phyloP scores from a whole-genome alignment of 2,113 vertebrate species.

The Ranitomeya imitator region DNA sequence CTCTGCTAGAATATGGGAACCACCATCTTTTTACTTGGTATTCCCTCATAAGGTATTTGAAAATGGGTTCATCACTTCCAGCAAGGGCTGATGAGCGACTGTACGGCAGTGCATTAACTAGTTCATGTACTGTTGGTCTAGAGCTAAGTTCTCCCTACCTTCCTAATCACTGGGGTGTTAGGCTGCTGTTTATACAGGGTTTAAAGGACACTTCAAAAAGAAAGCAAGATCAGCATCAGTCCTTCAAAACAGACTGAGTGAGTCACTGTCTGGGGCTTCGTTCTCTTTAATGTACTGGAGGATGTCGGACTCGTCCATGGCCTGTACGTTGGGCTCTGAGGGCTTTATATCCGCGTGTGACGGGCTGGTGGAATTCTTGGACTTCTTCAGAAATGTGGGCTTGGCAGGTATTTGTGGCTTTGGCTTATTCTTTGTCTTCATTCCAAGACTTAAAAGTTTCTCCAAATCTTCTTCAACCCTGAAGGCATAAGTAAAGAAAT shows the following conservation, averaged over 20 bases:
- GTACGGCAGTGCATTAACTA: neutral
- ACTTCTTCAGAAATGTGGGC: slow-evolving; percentile 69
- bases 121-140: neutral
- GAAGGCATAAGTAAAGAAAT: slow-evolving; percentile 53
- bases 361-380: neutral
- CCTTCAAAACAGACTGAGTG: slow-evolving; percentile 78
- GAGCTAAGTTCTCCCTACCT: slow-evolving; percentile 1
- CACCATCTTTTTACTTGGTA: neutral
- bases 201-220: slow-evolving; percentile 50
- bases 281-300: slow-evolving; percentile 84
- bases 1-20: neutral
- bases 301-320: slow-evolving; percentile 82
- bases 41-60: neutral
- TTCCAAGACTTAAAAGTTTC: slow-evolving; percentile 72
- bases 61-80: neutral
- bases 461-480: slow-evolving; percentile 84
- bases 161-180: neutral
- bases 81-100: neutral
- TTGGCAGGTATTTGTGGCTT: slow-evolving; percentile 69
- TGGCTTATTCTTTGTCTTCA: slow-evolving; percentile 65
- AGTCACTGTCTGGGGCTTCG: slow-evolving; percentile 63
- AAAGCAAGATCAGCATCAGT: neutral
- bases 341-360: slow-evolving; percentile 8
- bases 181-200: neutral
- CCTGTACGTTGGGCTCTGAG: slow-evolving; percentile 65